These are phyloP conservation scores for Cyanoderma ruficeps DNA, from an alignment of 2,113 vertebrate species.

Conservation along the genomic window DNA sequence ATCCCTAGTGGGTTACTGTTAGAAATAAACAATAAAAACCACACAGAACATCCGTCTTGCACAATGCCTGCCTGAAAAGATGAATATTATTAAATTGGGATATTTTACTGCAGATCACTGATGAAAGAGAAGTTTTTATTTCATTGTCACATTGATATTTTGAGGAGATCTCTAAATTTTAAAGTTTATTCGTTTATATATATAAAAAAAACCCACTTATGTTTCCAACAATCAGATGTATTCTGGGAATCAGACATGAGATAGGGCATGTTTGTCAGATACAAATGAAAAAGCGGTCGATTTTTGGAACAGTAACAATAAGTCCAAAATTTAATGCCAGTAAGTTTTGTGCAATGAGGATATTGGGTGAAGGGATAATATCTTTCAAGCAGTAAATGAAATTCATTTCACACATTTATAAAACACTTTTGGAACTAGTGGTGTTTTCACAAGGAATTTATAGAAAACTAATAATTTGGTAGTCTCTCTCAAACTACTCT, in stretches of 20 bases:
- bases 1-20: background rate
- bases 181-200: background rate
- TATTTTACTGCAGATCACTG: background rate
- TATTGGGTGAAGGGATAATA: fast-evolving
- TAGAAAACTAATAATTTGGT: background rate
- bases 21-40: background rate
- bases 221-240: background rate
- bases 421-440: background rate
- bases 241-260: background rate
- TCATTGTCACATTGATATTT: background rate
- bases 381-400: background rate
- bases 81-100: background rate
- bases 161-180: background rate
- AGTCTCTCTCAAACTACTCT: background rate
- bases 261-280: background rate
- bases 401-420: background rate
- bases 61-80: background rate
- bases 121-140: background rate
- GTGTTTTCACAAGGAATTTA: background rate
- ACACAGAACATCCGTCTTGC: background rate
- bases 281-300: background rate
- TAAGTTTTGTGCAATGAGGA: background rate
- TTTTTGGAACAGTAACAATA: background rate
- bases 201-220: background rate
- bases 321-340: background rate